Conservation (phyloP, 2,888 invertebrate species). For the Penaeus monodon region DNA sequence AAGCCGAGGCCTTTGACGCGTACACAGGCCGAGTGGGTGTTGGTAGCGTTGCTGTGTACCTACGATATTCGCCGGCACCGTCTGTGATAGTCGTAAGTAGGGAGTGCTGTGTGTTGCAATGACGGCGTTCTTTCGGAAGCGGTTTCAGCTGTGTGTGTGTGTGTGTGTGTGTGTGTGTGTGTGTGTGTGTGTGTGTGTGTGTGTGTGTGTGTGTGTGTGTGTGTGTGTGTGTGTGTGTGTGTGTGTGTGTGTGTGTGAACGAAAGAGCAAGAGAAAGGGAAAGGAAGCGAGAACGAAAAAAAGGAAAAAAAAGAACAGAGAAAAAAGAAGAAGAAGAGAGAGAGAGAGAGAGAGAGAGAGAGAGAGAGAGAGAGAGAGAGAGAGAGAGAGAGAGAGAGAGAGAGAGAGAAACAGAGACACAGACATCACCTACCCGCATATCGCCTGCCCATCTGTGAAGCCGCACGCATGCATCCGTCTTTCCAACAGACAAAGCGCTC, state of each 20-base stretch:
- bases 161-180: slow-evolving; percentile 17
- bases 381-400: no score
- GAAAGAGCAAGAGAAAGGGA: background rate
- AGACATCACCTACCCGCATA: background rate
- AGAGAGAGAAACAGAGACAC: background rate
- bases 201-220: background rate
- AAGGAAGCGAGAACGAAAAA: background rate
- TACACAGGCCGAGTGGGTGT: no score
- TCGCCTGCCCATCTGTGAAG: no score
- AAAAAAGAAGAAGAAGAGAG: background rate
- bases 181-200: background rate
- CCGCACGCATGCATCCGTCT: no score
- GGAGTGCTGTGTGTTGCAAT: background rate
- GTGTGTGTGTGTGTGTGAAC: background rate
- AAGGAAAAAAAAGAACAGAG: background rate
- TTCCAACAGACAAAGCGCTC: no score
- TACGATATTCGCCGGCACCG: no score
- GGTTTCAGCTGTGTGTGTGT: background rate
- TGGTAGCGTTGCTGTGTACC: no score
- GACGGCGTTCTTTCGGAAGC: background rate
- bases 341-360: background rate
- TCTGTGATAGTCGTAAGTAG: background rate
- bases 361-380: background rate
- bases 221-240: background rate
- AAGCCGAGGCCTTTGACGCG: no score